These are phyloP conservation scores for Lytechinus pictus DNA, from an alignment of 35 echinoderm and acorn worm species.

Conservation along the genomic window DNA sequence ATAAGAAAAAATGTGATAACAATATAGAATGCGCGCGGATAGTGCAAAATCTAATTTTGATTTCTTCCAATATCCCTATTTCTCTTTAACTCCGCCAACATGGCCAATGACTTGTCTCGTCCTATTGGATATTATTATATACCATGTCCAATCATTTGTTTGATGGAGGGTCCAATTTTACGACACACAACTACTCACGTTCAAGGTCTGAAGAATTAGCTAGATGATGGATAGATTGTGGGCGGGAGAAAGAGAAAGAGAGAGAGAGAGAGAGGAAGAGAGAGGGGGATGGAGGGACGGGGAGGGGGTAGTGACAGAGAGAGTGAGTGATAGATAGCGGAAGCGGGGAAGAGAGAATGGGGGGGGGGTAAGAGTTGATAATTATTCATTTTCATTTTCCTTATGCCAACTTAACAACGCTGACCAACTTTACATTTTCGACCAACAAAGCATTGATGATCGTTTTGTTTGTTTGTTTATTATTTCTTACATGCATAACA, in stretches of 20 bases:
- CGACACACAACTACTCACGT: not conserved
- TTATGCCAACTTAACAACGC: no score
- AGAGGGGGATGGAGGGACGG: no score
- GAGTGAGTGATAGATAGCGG: not conserved
- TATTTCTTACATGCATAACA: no score
- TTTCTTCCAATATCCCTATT: not conserved
- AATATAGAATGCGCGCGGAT: no score
- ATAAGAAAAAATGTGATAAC: no score
- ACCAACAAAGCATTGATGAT: no score
- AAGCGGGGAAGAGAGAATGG: not conserved
- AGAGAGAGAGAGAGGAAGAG: no score
- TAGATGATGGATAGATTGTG: slow-evolving; percentile 6
- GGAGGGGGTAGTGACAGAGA: not conserved
- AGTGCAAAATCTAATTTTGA: no score
- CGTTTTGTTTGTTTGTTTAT: no score
- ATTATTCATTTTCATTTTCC: no score
- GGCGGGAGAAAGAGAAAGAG: not conserved
- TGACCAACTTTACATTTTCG: no score
- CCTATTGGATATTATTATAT: not conserved
- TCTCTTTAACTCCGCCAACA: not conserved
- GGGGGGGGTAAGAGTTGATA: no score
- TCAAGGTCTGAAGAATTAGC: not conserved
- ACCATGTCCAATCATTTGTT: slow-evolving; percentile 4
- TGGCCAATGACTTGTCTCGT: not conserved
- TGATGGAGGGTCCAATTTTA: not conserved